Evolutionary conservation across 2,888 invertebrate genomes (phyloP).

Genomic region (Euzetes globulus): DNA sequence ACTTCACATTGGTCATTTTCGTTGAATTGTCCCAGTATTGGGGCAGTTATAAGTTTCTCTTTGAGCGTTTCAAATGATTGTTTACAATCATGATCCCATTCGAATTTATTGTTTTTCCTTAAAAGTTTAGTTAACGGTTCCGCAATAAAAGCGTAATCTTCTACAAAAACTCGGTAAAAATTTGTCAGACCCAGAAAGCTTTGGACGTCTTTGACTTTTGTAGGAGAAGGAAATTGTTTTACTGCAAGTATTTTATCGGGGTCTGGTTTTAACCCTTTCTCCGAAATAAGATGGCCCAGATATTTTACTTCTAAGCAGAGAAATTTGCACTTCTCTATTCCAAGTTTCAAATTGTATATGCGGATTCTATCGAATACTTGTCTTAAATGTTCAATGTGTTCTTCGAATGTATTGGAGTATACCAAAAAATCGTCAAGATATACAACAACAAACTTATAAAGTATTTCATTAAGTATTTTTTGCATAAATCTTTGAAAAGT

Average conservation of each 20-base stretch:
- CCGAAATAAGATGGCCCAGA: not conserved
- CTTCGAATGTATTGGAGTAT: conserved; percentile 39
- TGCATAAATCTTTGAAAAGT: conserved; percentile 42
- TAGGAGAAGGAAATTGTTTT: not conserved
- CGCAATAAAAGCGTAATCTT: not conserved
- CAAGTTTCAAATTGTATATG: conserved; percentile 36
- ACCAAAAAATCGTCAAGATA: conserved; percentile 43
- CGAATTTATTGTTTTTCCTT: conserved; percentile 26
- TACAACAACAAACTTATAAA: conserved; percentile 39
- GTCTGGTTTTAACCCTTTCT: not conserved
- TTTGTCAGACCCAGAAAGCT: conserved; percentile 11
- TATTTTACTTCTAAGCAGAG: not conserved
- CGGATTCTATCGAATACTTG: conserved; percentile 38
- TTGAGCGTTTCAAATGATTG: conserved; percentile 26
- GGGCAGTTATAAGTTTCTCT: conserved; percentile 32
- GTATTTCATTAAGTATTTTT: conserved; percentile 37
- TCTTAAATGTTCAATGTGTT: conserved; percentile 36
- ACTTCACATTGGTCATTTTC: conserved; percentile 40
- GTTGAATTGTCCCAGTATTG: conserved; percentile 42
- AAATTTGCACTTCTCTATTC: conserved; percentile 3
- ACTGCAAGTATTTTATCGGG: not conserved
- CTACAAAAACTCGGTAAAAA: conserved; percentile 11
- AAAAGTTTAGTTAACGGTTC: conserved; percentile 3
- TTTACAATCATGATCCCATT: conserved; percentile 4
- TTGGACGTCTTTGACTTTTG: not conserved